Evolutionary conservation across 2,888 invertebrate species (phyloP).

Genomic region (Torymus texanus): DNA sequence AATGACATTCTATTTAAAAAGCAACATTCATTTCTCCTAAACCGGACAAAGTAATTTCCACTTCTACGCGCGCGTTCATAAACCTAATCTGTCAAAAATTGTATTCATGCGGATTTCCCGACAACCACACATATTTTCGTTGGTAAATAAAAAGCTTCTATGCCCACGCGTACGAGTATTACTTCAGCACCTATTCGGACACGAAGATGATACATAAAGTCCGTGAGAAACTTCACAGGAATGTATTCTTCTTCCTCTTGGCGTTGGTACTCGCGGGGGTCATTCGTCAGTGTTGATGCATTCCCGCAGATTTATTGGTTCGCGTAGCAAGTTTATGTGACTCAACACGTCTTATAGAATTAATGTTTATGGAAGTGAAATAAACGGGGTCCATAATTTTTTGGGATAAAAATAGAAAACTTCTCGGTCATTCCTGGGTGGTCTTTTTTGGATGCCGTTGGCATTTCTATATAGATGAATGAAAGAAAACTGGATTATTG

Average conservation of each 20-base stretch:
- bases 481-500: no score
- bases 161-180: neutral
- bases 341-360: neutral
- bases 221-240: neutral
- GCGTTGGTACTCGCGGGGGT: neutral
- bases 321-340: neutral
- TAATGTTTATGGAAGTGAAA: neutral
- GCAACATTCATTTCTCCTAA: no score
- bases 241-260: constrained; percentile 29
- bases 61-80: no score
- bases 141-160: no score
- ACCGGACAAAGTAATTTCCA: no score
- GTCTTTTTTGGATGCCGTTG: no score
- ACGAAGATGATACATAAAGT: neutral
- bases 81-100: no score
- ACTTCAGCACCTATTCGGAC: neutral
- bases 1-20: no score
- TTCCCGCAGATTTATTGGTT: constrained; percentile 24
- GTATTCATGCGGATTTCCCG: no score
- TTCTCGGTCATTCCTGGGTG: no score
- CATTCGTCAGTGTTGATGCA: constrained; percentile 20
- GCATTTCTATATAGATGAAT: no score
- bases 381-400: neutral
- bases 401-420: neutral
- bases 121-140: no score